A percentile compares a stretch with the other conserved stretches of the same genome.
Conservation (phyloP, 2,888 invertebrate species). For the Lithophane semibrunnea region DNA sequence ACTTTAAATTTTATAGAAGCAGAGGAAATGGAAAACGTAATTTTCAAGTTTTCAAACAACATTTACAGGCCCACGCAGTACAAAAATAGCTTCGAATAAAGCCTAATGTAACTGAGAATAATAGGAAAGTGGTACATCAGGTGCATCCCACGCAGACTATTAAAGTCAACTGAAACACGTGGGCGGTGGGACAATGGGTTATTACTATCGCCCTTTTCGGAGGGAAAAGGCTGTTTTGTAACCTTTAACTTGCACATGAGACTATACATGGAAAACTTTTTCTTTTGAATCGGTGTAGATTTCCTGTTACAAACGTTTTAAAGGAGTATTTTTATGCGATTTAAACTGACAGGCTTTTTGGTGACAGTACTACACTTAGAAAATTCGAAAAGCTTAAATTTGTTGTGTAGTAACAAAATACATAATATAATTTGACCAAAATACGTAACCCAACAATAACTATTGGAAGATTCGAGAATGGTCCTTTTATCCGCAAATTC, state of each 20-base stretch:
- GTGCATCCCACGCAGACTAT: conserved; percentile 38
- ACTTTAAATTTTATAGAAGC: too few relatives aligned
- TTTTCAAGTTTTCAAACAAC: neutral
- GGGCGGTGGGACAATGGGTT: conserved; percentile 17
- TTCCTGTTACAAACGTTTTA: neutral
- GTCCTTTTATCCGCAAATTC: neutral
- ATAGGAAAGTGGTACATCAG: conserved; percentile 31
- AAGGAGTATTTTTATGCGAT: neutral
- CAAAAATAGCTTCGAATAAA: conserved; percentile 28
- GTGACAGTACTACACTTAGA: neutral
- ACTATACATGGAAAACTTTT: neutral
- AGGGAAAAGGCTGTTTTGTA: neutral
- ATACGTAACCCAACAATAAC: neutral
- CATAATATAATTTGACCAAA: neutral
- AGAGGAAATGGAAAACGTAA: neutral
- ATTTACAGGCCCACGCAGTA: conserved; percentile 1
- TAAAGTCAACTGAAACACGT: conserved; percentile 41
- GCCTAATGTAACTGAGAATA: conserved; percentile 6
- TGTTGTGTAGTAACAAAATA: neutral
- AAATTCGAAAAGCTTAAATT: neutral
- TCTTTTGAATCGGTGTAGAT: neutral
- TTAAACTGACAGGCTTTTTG: too few relatives aligned
- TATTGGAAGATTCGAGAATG: neutral
- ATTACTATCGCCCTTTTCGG: conserved; percentile 2
- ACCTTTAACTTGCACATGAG: neutral